phyloP scores from a whole-genome alignment of 2,888 invertebrate genomes.

The Coleophora deauratella region DNA sequence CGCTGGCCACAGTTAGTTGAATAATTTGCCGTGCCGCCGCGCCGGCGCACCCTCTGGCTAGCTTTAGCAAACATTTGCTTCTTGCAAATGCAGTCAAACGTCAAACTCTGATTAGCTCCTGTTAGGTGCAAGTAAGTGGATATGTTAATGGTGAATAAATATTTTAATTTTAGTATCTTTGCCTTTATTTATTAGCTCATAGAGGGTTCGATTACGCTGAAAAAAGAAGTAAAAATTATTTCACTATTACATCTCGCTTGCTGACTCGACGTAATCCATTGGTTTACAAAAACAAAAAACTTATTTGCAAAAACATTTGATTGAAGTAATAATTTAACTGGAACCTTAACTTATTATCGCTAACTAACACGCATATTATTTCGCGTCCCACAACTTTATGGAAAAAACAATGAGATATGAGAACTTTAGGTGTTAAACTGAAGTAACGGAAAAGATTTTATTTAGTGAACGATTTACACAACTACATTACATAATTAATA shows the following conservation, averaged over 20 bases:
- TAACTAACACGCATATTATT: neutral
- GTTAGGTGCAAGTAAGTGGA: no score
- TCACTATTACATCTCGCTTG: no score
- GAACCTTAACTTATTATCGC: slow-evolving; percentile 25
- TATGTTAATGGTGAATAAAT: no score
- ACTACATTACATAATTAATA: no score
- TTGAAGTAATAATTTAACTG: neutral
- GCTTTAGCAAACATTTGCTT: slow-evolving; percentile 62
- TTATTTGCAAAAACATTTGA: no score
- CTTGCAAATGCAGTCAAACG: slow-evolving; percentile 62
- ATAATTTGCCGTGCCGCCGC: slow-evolving; percentile 52
- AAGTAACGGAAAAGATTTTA: slow-evolving; percentile 35
- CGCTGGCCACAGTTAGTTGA: slow-evolving; percentile 58
- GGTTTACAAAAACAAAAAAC: slow-evolving; percentile 5
- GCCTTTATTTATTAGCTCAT: no score
- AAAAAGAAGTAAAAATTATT: no score
- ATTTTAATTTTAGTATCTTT: no score
- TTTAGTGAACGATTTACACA: no score
- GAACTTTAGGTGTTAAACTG: neutral
- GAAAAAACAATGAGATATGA: slow-evolving; percentile 5
- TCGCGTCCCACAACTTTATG: slow-evolving; percentile 17
- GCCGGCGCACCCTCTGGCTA: no score
- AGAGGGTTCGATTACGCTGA: no score
- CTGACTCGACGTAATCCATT: neutral
- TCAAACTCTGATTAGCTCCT: slow-evolving; percentile 33